phyloP scores from a whole-genome alignment of 2,797 vertebrate species.

The Smutsia gigantea region DNA sequence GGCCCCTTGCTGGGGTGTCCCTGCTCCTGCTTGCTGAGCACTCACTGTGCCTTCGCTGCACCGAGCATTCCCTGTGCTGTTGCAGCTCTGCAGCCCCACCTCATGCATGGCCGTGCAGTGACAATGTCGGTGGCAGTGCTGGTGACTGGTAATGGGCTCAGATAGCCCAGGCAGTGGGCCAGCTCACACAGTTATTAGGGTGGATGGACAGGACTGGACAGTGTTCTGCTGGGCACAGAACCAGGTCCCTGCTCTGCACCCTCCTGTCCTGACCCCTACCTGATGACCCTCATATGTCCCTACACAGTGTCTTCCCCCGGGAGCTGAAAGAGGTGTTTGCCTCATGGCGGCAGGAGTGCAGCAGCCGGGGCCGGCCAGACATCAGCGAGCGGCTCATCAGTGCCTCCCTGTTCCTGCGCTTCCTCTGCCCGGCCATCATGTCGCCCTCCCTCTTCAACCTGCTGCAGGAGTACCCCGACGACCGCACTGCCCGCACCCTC shows the following conservation, averaged over 20 bases:
- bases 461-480: constrained; percentile 98
- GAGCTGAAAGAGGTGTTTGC: constrained; percentile 99
- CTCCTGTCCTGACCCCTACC: background rate
- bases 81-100: background rate
- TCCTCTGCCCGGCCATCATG: constrained; percentile 99
- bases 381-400: constrained; percentile 99
- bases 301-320: constrained; percentile 94
- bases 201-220: background rate
- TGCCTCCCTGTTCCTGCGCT: constrained; percentile 97
- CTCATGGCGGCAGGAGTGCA: constrained; percentile 97
- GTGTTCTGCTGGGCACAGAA: background rate
- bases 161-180: background rate
- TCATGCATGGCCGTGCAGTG: too few species aligned
- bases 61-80: background rate
- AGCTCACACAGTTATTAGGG: background rate
- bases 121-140: too few species aligned
- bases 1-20: background rate
- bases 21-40: background rate
- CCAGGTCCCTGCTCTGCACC: background rate
- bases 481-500: constrained; percentile 97
- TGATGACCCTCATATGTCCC: constrained; percentile 24
- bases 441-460: constrained; percentile 97
- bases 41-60: background rate
- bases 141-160: background rate
- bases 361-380: constrained; percentile 96